Conservation (phyloP, 1,140 invertebrate species). For the Lucilia cuprina region DNA sequence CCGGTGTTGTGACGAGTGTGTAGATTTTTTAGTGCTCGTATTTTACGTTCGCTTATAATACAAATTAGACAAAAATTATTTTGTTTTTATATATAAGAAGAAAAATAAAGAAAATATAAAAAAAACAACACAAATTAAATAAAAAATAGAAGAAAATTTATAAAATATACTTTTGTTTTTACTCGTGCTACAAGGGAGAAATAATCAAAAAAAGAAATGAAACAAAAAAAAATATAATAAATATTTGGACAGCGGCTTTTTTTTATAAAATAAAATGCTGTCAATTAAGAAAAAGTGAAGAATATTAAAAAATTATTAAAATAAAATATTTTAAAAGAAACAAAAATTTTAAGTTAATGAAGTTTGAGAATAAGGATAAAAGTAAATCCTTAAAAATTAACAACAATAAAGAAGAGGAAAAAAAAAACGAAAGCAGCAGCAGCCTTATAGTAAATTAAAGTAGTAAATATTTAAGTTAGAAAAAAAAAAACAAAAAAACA, state of each 20-base stretch:
- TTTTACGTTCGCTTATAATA: constrained; percentile 12
- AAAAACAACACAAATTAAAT: neutral
- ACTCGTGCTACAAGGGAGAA: neutral
- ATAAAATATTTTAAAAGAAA: too few relatives aligned
- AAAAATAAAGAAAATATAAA: too few relatives aligned
- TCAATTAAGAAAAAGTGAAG: neutral
- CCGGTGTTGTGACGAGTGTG: constrained; percentile 27
- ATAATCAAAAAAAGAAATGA: neutral
- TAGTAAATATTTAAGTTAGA: too few relatives aligned
- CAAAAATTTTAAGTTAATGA: too few relatives aligned
- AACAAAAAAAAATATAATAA: neutral
- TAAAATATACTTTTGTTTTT: neutral
- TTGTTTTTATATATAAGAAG: neutral
- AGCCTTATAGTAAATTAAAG: too few relatives aligned
- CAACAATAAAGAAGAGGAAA: neutral
- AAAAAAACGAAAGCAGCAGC: neutral
- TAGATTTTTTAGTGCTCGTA: neutral
- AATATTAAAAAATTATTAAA: neutral
- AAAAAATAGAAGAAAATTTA: neutral
- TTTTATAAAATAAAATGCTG: neutral
- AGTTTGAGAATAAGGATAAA: neutral
- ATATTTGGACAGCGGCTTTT: neutral
- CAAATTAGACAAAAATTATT: neutral
- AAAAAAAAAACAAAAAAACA: too few relatives aligned
- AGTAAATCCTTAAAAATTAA: neutral